Base-by-base conservation (phyloP, 2,113 vertebrate genomes). In the Hypanus sabinus region DNA sequence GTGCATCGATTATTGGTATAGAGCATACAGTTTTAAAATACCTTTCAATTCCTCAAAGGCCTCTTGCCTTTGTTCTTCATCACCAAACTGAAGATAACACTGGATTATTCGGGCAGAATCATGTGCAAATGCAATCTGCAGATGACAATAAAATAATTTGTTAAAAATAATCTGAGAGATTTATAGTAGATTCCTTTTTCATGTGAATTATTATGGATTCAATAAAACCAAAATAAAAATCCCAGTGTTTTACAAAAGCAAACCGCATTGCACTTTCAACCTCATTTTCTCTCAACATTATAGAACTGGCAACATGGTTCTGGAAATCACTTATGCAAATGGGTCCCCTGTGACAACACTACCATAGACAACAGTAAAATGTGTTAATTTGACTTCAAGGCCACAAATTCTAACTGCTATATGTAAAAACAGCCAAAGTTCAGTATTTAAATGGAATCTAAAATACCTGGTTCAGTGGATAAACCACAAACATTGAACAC, bases 21-120 rank as follows among this genome's bases (percentile, higher is more conserved):
- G 16, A 65, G 6, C 30, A 65, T 65, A 65, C 30, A 90, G n/a
- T 18, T 27, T 94, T 94, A 36, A 93, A 95, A 93, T 96, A 99
- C 99, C 98, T 98, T 96, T 97, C 46, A 99, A 70, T 94, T 98
- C 98, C 80, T 98, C 97, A 94, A 99, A 98, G 16, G 97, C 96
- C 81, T 97, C 97, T 85, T 96, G 96, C 62, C 97, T 97, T 95
- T 99, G 98, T 94, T 97, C 96, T 75, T 98, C 97, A 93, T 93
- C 97, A 22, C 97, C 98, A 73, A 98, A 98, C 94, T 98, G 98
- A 95, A 99, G 97, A 94, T 98, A 99, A 95, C 98, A 99, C 95
- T 99, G 98, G 95, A 99, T 98, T 90, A 99, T 98, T 14, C 98
- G 96, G 14, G 98, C 98, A 0, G 99, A 98, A 95, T 99, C 98